Percentiles rank a stretch among this genome's conserved stretches.
Evolutionary conservation across 2,797 vertebrate genomes (phyloP).

Genomic region (Microctenopoma steveboyesi): DNA sequence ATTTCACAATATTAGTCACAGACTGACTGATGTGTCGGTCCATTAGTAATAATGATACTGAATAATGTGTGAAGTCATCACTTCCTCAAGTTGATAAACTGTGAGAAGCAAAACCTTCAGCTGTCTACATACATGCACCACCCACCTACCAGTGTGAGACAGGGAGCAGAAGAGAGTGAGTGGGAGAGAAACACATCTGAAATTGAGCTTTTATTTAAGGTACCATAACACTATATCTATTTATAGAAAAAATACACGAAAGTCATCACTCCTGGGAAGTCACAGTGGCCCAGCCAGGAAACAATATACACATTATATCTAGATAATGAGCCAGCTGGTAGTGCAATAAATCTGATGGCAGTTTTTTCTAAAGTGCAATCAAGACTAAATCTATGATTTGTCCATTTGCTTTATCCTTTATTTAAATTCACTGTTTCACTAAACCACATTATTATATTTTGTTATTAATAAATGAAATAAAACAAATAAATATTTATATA

Average conservation of each 20-base stretch:
- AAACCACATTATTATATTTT: too few species aligned
- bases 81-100: constrained; percentile 27
- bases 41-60: neutral
- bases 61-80: constrained; percentile 16
- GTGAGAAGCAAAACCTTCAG: constrained; percentile 20
- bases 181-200: constrained; percentile 30
- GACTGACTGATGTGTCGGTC: neutral
- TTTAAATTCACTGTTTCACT: too few species aligned
- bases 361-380: too few species aligned
- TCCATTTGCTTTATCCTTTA: too few species aligned
- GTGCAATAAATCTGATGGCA: too few species aligned
- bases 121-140: constrained; percentile 23
- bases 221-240: constrained; percentile 17
- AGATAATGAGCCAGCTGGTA: too few species aligned
- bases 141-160: constrained; percentile 21
- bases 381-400: too few species aligned
- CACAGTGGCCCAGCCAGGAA: neutral
- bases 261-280: constrained; percentile 2
- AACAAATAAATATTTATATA: too few species aligned
- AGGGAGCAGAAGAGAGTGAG: constrained; percentile 30
- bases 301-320: too few species aligned
- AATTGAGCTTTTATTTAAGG: constrained; percentile 26
- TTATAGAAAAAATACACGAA: neutral
- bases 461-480: too few species aligned
- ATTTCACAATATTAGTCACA: neutral